A percentile compares a stretch with the other conserved stretches of the same genome.
Evolutionary conservation across 2,113 vertebrate genomes (phyloP).

Genomic region (Poecilia latipinna): DNA sequence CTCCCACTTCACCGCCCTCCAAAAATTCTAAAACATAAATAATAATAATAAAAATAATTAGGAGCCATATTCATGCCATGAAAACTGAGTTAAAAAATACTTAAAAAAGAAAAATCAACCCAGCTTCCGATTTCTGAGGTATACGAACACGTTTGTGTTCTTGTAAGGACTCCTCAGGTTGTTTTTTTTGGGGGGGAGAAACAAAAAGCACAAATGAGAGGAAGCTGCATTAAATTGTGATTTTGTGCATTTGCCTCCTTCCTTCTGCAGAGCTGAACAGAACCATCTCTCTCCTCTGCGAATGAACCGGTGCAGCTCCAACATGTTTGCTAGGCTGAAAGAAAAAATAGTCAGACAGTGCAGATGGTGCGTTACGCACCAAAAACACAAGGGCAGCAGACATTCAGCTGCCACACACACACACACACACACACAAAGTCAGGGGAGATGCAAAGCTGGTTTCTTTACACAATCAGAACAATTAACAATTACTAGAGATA

Average conservation of each 20-base stretch:
- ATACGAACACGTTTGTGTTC: background rate
- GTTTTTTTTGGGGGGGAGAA: too few species aligned
- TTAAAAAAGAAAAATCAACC: background rate
- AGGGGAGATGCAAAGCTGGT: background rate
- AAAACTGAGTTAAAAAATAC: background rate
- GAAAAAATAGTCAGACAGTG: background rate
- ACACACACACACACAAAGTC: too few species aligned
- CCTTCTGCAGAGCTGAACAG: background rate
- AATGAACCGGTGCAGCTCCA: background rate
- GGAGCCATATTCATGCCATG: background rate
- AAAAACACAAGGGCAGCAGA: background rate
- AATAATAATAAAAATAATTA: background rate
- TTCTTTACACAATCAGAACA: background rate
- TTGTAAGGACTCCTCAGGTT: background rate
- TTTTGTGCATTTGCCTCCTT: background rate
- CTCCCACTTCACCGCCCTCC: too few species aligned
- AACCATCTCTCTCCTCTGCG: background rate
- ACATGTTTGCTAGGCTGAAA: background rate
- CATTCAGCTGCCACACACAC: background rate
- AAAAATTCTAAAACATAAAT: too few species aligned
- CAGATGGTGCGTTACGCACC: background rate
- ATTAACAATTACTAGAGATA: background rate
- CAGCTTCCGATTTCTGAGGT: background rate
- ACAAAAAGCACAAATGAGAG: background rate
- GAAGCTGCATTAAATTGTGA: background rate